These are phyloP conservation scores for Euwallacea similis DNA, from an alignment of 1,140 invertebrate species.

Conservation along the genomic window DNA sequence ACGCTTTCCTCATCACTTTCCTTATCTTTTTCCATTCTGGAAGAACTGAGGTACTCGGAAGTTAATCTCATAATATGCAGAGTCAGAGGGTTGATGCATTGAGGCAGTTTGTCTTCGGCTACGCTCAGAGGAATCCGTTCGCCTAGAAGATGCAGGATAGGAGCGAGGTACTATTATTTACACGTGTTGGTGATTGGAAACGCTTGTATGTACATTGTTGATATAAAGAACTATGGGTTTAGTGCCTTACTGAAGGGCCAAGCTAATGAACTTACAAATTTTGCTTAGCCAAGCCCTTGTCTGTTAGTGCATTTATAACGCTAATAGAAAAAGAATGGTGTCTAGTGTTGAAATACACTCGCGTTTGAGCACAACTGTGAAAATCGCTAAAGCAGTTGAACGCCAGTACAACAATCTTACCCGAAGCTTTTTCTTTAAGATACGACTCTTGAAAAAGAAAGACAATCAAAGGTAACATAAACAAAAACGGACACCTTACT, in stretches of 20 bases:
- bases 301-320: too few species aligned
- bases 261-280: too few species aligned
- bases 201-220: too few species aligned
- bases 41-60: constrained; percentile 82
- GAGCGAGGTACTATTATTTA: too few species aligned
- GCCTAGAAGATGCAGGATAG: constrained; percentile 47
- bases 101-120: constrained; percentile 87
- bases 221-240: too few species aligned
- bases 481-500: not conserved
- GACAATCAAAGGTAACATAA: not conserved
- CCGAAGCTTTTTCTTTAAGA: not conserved
- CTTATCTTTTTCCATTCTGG: constrained; percentile 73
- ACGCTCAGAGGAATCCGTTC: constrained; percentile 85
- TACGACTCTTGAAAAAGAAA: constrained; percentile 3
- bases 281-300: too few species aligned
- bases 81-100: constrained; percentile 89
- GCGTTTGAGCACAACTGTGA: not conserved
- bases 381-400: too few species aligned
- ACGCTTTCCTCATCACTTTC: constrained; percentile 80
- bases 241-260: too few species aligned
- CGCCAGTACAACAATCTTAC: not conserved
- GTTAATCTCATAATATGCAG: constrained; percentile 93
- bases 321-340: too few species aligned
- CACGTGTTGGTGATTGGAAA: too few species aligned
- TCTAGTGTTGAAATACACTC: not conserved